phyloP scores from a whole-genome alignment of 2,888 invertebrate genomes.

The Eurytoma adleriae region DNA sequence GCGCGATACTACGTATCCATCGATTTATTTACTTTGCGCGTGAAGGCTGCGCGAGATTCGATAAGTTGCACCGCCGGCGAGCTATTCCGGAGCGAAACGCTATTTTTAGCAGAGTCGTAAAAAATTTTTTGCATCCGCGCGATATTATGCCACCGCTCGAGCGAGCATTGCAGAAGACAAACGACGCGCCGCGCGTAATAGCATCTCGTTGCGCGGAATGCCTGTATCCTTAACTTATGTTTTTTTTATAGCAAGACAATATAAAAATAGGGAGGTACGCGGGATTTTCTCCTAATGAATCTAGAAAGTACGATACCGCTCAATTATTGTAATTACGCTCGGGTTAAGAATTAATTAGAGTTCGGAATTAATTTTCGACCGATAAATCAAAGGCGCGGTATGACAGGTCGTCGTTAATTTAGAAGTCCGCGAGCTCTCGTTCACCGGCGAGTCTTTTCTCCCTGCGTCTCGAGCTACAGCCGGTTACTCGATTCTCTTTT shows the following conservation, averaged over 20 bases:
- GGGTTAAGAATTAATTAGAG: constrained; percentile 52
- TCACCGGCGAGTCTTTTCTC: neutral
- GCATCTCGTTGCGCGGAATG: constrained; percentile 17
- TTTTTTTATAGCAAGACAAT: constrained; percentile 4
- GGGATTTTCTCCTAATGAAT: constrained; percentile 36
- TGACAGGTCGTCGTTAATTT: constrained; percentile 52
- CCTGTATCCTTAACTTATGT: constrained; percentile 32
- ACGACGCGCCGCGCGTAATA: constrained; percentile 43
- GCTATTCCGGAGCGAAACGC: neutral
- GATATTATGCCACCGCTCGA: constrained; percentile 3
- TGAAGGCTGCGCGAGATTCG: constrained; percentile 8
- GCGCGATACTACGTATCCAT: constrained; percentile 2
- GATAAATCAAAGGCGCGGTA: constrained; percentile 42
- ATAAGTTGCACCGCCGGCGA: neutral
- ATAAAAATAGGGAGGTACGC: neutral
- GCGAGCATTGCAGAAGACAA: constrained; percentile 30
- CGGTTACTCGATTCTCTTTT: constrained; percentile 65
- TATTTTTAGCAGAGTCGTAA: neutral
- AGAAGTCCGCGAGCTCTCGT: constrained; percentile 8
- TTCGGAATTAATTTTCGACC: constrained; percentile 44
- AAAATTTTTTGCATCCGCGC: neutral
- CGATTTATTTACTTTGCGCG: constrained; percentile 21
- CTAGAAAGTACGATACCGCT: constrained; percentile 44
- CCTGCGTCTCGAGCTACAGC: constrained; percentile 5
- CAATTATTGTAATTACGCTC: constrained; percentile 53